phyloP scores from a whole-genome alignment of 1,140 invertebrate genomes.

The Philopotamus ludificatus region DNA sequence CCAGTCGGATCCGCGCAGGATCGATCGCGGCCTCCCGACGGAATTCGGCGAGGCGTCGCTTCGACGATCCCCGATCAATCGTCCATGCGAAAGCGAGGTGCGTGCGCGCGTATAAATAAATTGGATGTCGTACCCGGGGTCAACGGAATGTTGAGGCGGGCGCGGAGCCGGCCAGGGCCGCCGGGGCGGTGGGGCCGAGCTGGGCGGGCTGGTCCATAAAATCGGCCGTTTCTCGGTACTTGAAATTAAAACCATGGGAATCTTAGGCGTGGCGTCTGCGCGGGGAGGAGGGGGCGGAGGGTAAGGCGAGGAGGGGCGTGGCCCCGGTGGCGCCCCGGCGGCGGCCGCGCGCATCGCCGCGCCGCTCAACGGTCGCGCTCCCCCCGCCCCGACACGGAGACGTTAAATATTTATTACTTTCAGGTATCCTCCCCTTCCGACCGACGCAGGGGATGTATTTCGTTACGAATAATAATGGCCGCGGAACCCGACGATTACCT shows the following conservation, averaged over 20 bases:
- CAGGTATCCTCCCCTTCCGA: too few species aligned
- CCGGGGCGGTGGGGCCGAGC: conserved; percentile 58
- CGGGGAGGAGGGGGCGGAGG: neutral
- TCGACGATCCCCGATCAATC: conserved; percentile 2
- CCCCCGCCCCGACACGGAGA: neutral
- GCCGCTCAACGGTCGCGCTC: neutral
- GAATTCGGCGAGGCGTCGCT: conserved; percentile 44
- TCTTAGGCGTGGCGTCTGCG: neutral
- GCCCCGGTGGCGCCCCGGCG: neutral
- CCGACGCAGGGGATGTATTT: too few species aligned
- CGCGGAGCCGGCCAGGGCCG: conserved; percentile 3
- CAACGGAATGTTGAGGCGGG: conserved; percentile 4
- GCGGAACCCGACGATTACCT: too few species aligned
- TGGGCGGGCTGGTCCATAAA: conserved; percentile 56
- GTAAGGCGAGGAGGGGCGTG: neutral
- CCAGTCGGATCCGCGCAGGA: conserved; percentile 56
- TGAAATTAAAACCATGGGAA: too few species aligned
- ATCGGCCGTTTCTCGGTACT: too few species aligned
- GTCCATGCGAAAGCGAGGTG: neutral
- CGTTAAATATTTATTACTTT: too few species aligned
- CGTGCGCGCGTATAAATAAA: neutral
- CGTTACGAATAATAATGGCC: too few species aligned
- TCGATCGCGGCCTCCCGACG: conserved; percentile 54
- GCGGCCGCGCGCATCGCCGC: neutral
- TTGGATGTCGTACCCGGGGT: neutral